Conservation (phyloP, 2,113 vertebrate genomes). For the Dascyllus trimaculatus region DNA sequence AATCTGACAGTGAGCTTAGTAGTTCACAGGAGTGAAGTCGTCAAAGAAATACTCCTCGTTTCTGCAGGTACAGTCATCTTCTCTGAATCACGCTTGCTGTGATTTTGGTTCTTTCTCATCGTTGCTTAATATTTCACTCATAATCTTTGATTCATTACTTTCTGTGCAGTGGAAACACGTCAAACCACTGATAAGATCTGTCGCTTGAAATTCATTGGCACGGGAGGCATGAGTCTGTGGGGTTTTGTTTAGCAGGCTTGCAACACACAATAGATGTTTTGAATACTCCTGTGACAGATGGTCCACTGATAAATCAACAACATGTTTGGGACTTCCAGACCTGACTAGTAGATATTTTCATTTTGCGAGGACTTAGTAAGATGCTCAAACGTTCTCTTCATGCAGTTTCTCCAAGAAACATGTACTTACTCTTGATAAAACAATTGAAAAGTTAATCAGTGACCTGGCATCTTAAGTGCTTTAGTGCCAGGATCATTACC, state of each 20-base stretch:
- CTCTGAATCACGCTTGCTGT: slow-evolving; percentile 24
- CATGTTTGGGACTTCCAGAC: slow-evolving; percentile 12
- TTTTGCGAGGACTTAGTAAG: not conserved
- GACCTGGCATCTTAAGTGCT: too few species aligned
- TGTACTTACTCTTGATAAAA: too few species aligned
- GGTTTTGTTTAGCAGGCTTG: not conserved
- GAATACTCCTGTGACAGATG: slow-evolving; percentile 2
- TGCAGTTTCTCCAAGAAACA: not conserved
- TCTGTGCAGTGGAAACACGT: slow-evolving; percentile 2
- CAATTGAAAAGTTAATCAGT: too few species aligned
- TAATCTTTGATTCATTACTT: slow-evolving; percentile 9
- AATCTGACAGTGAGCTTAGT: not conserved
- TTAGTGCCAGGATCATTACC: too few species aligned
- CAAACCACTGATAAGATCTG: not conserved
- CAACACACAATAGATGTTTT: slow-evolving; percentile 3
- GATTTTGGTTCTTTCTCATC: not conserved
- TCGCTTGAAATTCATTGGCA: not conserved
- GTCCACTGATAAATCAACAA: slow-evolving; percentile 17
- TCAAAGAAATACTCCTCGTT: not conserved
- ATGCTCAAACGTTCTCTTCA: not conserved
- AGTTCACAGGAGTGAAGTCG: not conserved
- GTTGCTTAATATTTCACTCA: slow-evolving; percentile 11
- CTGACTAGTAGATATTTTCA: not conserved
- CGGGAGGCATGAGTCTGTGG: slow-evolving; percentile 12
- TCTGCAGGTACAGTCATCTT: slow-evolving; percentile 19